phyloP scores from a whole-genome alignment of 2,888 invertebrate species.

The Rhodophaea formosa region DNA sequence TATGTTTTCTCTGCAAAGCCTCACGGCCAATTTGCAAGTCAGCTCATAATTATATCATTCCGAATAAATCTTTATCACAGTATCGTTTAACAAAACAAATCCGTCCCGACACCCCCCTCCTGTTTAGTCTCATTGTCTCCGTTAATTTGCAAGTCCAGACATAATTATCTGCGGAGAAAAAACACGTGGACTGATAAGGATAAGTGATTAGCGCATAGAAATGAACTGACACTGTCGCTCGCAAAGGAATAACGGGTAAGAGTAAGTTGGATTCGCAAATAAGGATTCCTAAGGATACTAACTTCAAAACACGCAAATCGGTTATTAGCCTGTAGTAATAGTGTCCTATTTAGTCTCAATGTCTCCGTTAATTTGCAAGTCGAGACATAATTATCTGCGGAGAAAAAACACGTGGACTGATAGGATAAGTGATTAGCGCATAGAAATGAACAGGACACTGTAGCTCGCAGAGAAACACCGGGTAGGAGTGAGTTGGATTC shows the following conservation, averaged over 20 bases:
- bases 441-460: slow-evolving; percentile 30
- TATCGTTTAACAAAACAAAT: neutral
- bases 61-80: slow-evolving; percentile 22
- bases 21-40: slow-evolving; percentile 1
- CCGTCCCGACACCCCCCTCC: neutral
- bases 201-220: slow-evolving; percentile 42
- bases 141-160: slow-evolving; percentile 12
- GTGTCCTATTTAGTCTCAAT: slow-evolving; percentile 5
- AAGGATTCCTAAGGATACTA: neutral
- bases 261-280: neutral
- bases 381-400: slow-evolving; percentile 11
- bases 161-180: slow-evolving; percentile 14
- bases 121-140: slow-evolving; percentile 4
- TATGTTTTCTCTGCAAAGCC: too few species aligned
- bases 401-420: slow-evolving; percentile 23
- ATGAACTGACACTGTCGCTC: slow-evolving; percentile 32
- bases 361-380: slow-evolving; percentile 10
- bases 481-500: neutral
- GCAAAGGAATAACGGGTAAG: slow-evolving; percentile 23
- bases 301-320: neutral
- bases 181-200: slow-evolving; percentile 31
- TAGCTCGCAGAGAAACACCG: slow-evolving; percentile 29
- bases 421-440: slow-evolving; percentile 44
- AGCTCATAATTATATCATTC: too few species aligned
- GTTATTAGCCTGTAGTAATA: too few species aligned